A percentile compares a stretch with the other conserved stretches of the same genome.
Conservation (phyloP, 1,140 invertebrate species). For the Drosophila oshimai region DNA sequence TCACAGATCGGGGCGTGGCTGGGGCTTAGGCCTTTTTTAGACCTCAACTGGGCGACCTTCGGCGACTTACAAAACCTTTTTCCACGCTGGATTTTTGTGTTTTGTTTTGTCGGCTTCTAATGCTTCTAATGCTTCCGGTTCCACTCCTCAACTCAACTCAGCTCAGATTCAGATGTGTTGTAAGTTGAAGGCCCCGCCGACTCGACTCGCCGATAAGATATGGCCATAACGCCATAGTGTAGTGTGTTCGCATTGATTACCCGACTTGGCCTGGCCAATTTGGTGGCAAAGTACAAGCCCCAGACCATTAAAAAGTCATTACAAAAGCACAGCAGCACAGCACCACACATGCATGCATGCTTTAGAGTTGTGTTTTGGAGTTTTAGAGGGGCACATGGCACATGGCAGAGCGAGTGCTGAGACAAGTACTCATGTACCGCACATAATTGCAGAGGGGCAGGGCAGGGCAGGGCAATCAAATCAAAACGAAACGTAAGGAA, state of each 20-base stretch:
- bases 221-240: slow-evolving; percentile 4
- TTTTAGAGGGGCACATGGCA: neutral
- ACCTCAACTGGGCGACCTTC: neutral
- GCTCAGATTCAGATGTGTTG: slow-evolving; percentile 12
- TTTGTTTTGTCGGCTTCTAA: slow-evolving; percentile 54
- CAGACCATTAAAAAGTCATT: slow-evolving; percentile 56
- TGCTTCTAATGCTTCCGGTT: slow-evolving; percentile 77
- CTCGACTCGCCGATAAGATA: slow-evolving; percentile 79
- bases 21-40: neutral
- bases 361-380: too few relatives aligned
- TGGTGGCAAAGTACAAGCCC: slow-evolving; percentile 32
- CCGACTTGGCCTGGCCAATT: slow-evolving; percentile 36
- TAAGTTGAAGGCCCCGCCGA: slow-evolving; percentile 47
- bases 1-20: neutral
- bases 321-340: slow-evolving; percentile 40
- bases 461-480: too few relatives aligned
- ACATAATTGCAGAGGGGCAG: slow-evolving; percentile 58
- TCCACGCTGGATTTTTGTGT: slow-evolving; percentile 32
- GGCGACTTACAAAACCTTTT: slow-evolving; percentile 43
- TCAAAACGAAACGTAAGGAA: too few relatives aligned
- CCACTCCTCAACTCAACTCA: slow-evolving; percentile 13
- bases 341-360: slow-evolving; percentile 19
- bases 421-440: slow-evolving; percentile 64
- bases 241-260: slow-evolving; percentile 36
- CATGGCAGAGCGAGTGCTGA: neutral